phyloP scores from a whole-genome alignment of 2,797 vertebrate genomes.

The Cuniculus paca region DNA sequence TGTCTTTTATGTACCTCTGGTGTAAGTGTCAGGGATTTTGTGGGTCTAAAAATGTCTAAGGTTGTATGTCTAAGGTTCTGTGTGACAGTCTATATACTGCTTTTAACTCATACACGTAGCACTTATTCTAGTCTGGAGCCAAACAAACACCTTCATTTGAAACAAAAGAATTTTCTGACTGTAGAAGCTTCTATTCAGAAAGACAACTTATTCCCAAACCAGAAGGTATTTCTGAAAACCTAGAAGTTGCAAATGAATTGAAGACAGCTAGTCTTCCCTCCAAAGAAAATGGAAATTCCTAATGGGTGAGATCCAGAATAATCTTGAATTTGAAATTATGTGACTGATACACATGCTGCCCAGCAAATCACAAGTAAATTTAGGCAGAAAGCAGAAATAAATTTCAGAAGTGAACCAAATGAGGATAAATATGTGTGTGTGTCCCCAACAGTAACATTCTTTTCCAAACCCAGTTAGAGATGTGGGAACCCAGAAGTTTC shows the following conservation, averaged over 20 bases:
- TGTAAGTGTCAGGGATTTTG: conserved; percentile 81
- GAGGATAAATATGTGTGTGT: conserved; percentile 53
- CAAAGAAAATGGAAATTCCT: conserved; percentile 42
- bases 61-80: background rate
- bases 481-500: background rate
- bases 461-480: conserved; percentile 53
- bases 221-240: conserved; percentile 64
- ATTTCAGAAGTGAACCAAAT: conserved; percentile 73
- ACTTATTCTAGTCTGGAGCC: conserved; percentile 86
- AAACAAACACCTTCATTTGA: no score
- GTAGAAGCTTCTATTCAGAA: no score
- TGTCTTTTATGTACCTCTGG: conserved; percentile 86
- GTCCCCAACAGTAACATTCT: background rate
- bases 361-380: conserved; percentile 49
- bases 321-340: conserved; percentile 43
- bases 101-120: conserved; percentile 74
- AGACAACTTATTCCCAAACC: background rate
- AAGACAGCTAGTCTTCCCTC: conserved; percentile 53
- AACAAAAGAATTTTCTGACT: conserved; percentile 74
- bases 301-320: conserved; percentile 67
- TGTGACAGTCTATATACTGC: conserved; percentile 51
- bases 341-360: conserved; percentile 49
- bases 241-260: conserved; percentile 60
- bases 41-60: conserved; percentile 86
- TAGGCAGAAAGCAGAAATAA: conserved; percentile 69